Percentiles rank a stretch among this genome's conserved stretches.
These are phyloP conservation scores for Butorides virescens DNA, from an alignment of 2,113 vertebrate species.

Conservation along the genomic window DNA sequence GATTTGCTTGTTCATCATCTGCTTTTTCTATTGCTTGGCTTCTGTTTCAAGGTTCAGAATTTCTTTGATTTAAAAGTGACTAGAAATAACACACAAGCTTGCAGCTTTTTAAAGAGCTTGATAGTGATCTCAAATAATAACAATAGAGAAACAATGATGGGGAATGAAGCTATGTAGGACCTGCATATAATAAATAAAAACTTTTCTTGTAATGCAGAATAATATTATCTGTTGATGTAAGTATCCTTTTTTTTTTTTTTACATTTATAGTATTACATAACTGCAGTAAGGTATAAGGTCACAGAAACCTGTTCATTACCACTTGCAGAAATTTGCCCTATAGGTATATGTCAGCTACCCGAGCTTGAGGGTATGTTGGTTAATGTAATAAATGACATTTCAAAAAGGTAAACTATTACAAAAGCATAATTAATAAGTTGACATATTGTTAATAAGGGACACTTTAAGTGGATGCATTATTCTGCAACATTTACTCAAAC, in stretches of 20 bases:
- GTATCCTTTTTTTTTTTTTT: neutral
- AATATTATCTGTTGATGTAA: neutral
- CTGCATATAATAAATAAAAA: neutral
- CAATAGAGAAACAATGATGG: neutral
- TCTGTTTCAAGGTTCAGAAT: neutral
- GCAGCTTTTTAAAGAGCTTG: neutral
- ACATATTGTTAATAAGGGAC: neutral
- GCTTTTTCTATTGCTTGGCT: neutral
- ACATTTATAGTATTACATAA: neutral
- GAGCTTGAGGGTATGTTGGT: neutral
- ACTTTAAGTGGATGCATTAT: neutral
- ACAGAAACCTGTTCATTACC: neutral
- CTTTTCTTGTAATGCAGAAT: neutral
- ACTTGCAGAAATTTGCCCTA: neutral
- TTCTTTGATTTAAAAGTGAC: neutral
- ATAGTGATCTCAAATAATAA: neutral
- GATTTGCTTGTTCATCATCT: neutral
- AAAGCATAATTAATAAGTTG: neutral
- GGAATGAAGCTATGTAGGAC: neutral
- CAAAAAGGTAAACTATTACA: neutral
- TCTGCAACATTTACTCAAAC: neutral
- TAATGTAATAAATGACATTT: neutral
- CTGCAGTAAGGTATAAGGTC: neutral
- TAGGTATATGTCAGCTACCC: neutral
- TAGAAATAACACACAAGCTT: neutral